Conservation (phyloP, 2,888 invertebrate genomes). For the Deroplatys truncata region DNA sequence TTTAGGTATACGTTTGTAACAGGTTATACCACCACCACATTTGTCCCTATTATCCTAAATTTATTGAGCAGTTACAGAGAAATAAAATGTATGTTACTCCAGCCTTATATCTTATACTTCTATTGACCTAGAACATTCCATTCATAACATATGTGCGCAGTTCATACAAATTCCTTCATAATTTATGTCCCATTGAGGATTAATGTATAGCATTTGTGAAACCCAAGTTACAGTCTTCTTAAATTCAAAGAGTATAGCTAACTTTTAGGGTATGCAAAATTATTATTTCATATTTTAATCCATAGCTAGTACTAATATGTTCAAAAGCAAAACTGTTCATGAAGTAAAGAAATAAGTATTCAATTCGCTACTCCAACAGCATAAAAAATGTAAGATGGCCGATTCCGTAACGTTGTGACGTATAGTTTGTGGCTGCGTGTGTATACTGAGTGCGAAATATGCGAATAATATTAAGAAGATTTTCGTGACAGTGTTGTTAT, state of each 20-base stretch:
- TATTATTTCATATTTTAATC: neutral
- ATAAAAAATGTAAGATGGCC: slow-evolving; percentile 16
- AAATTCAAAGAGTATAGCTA: neutral
- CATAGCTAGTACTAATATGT: neutral
- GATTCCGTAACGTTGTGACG: slow-evolving; percentile 13
- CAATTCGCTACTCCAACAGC: neutral
- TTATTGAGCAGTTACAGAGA: too few relatives aligned
- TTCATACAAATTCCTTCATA: neutral
- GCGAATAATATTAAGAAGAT: neutral
- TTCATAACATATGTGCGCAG: neutral
- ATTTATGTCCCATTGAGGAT: neutral
- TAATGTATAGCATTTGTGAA: neutral
- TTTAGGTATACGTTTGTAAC: neutral
- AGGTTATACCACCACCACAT: neutral
- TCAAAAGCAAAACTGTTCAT: neutral
- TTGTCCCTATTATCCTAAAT: neutral
- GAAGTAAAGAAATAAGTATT: neutral
- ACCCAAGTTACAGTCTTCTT: neutral
- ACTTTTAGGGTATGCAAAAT: neutral
- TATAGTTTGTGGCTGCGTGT: slow-evolving; percentile 11
- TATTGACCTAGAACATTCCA: neutral
- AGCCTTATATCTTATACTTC: neutral
- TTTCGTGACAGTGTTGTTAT: neutral
- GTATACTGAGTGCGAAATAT: neutral
- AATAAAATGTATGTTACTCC: too few relatives aligned